A percentile compares a stretch with the other conserved stretches of the same genome.
These are phyloP conservation scores for Noctua janthina DNA, from an alignment of 2,888 invertebrate genomes.

Conservation along the genomic window DNA sequence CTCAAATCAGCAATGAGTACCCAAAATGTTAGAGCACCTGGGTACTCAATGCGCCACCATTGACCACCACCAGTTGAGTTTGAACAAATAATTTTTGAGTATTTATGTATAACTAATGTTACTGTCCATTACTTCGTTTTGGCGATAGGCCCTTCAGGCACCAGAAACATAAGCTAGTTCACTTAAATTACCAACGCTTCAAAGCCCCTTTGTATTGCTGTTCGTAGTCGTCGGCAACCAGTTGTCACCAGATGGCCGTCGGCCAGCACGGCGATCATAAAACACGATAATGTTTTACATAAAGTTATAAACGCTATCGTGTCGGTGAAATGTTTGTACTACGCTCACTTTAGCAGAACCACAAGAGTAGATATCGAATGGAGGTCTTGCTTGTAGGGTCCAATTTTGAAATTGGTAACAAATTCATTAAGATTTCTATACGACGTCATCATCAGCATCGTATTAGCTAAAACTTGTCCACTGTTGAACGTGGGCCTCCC, in stretches of 20 bases:
- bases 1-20: background rate
- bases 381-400: background rate
- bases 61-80: background rate
- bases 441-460: background rate
- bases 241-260: background rate
- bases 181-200: background rate
- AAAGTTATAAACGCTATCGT: slow-evolving; percentile 36
- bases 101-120: background rate
- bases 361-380: slow-evolving; percentile 13
- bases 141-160: background rate
- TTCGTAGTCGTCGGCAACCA: background rate
- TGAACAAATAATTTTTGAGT: background rate
- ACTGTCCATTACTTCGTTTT: background rate
- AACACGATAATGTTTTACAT: slow-evolving; percentile 16
- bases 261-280: slow-evolving; percentile 7
- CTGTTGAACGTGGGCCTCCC: background rate
- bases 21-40: too few species aligned
- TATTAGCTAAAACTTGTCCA: background rate
- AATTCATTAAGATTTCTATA: background rate
- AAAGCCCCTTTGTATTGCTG: background rate
- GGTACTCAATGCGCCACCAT: too few species aligned
- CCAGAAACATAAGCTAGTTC: background rate
- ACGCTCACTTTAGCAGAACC: slow-evolving; percentile 9
- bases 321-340: slow-evolving; percentile 22
- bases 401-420: background rate